Evolutionary conservation across 2,888 invertebrate genomes (phyloP), one percentile per base, ranked within the genome.

Genomic region (Hipparchia semele): DNA sequence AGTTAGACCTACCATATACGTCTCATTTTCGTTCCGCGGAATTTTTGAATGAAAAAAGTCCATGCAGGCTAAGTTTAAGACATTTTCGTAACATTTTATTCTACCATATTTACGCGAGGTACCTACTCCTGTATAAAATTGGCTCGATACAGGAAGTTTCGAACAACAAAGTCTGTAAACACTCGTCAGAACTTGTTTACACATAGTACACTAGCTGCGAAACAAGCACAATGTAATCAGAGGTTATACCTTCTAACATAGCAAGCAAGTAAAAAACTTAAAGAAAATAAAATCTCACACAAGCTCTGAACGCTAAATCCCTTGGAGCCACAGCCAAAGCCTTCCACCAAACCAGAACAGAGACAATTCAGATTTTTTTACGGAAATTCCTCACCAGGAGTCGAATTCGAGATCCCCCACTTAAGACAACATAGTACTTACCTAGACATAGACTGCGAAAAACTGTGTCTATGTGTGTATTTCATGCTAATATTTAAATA

Each of bases 161-260:
- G 58, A 75, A 68, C 72, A 74, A 74, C 74, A 72, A 67, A 71
- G 70, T 72, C 61, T 45, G 67, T 49, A 72, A 72, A 75, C 72
- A 72, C 70, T 72, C 74, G 70, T 72, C 72, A 74, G 67, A 68
- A 73, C 69, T 74, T 74, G 74, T 72, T 75, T 72, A 72, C 74
- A 23, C 62, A 72, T 65, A 23, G 23, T 23, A 72, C 72, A 74
- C 12, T 64, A 68, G 64, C 62, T 60, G n/a, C 65, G 33, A 58
- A 70, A 65, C 70, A 58, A 72, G 60, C 74, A 53, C 68, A 12
- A 33, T 65, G 65, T 53, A 64, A 51, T 51, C 51, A 33, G 10
- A 64, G 12, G n/a, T 62, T 62, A 49, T 49, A 49, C 51, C 10
- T 64, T 51, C 23, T n/a, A 61, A 64, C 64, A 6, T 23, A 23